These are phyloP conservation scores for Hyaena hyaena DNA, from an alignment of 2,113 vertebrate species.

Conservation along the genomic window DNA sequence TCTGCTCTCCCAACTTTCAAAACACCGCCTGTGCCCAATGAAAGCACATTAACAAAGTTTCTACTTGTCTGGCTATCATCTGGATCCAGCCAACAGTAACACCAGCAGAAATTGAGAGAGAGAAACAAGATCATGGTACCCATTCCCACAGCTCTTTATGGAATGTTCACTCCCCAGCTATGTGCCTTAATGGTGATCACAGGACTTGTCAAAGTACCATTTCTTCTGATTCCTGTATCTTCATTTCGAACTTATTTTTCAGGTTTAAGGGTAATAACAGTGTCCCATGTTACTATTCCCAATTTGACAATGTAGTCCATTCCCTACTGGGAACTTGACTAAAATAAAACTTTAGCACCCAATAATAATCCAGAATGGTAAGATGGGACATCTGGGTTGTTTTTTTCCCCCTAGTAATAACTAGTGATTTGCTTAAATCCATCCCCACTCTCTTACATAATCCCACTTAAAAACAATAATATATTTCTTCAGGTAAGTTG, in stretches of 20 bases:
- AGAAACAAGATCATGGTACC: neutral
- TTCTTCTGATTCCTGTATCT: neutral
- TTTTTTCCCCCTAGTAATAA: neutral
- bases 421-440: neutral
- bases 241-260: neutral
- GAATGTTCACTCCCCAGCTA: neutral
- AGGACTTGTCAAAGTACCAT: neutral
- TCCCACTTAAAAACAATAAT: neutral
- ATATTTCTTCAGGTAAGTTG: neutral
- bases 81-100: neutral
- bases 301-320: slow-evolving; percentile 23
- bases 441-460: neutral
- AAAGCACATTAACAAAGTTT: neutral
- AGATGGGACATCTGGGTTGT: neutral
- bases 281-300: neutral
- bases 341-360: neutral
- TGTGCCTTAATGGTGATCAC: neutral
- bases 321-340: neutral
- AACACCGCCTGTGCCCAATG: neutral
- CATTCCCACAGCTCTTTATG: accelerated
- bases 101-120: neutral
- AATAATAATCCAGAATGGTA: neutral
- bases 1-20: neutral
- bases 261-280: neutral
- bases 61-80: neutral